Base-by-base conservation (phyloP, 2,113 vertebrate species). In the Sorex fumeus region DNA sequence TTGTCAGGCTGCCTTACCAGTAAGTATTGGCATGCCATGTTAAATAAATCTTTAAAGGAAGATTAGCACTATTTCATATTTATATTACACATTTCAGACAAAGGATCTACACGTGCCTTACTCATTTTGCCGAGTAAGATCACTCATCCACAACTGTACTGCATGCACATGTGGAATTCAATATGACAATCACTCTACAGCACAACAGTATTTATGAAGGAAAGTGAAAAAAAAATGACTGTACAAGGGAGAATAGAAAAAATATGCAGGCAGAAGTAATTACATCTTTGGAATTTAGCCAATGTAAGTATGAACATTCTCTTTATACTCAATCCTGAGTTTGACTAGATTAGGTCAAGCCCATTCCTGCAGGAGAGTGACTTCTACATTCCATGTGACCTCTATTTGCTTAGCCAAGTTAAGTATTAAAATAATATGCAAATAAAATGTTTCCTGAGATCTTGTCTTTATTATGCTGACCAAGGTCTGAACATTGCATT, bases 401-500 rank as follows among this genome's bases (percentile, higher is more conserved):
- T 91, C 53, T 62, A 45, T 82, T 87, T 95, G 47, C 66, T 95
- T 84, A 60, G 19, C 34, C 74, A 93, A 10, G 80, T 90, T 89
- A 90, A 92, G 84, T 93, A 50, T 93, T 90, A 96, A 77, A 95
- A 86, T 87, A 87, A 91, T 77, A 94, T 95, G 86, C 57, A 94
- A 94, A 96, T 72, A 43, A 77, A 88, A 91, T 71, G n/a, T 28
- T 50, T 77, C 30, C 40, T 82, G 40, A 16, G 79, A 94, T 79
- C 80, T 83, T 78, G 64, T 60, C 60, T 57, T 92, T 75, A 45
- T 10, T 87, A 75, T 57, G 27, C 74, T 74, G 45, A 8, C 34
- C 19, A n/a, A 53, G 57, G 30, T 67, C 84, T 94, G 28, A 53
- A 53, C 6, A 30, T 75, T 81, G 40, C 62, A 43, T 80, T 64